A percentile compares a stretch with the other conserved stretches of the same genome.
phyloP scores from a whole-genome alignment of 1,140 invertebrate genomes.

The Calycopis cecrops region DNA sequence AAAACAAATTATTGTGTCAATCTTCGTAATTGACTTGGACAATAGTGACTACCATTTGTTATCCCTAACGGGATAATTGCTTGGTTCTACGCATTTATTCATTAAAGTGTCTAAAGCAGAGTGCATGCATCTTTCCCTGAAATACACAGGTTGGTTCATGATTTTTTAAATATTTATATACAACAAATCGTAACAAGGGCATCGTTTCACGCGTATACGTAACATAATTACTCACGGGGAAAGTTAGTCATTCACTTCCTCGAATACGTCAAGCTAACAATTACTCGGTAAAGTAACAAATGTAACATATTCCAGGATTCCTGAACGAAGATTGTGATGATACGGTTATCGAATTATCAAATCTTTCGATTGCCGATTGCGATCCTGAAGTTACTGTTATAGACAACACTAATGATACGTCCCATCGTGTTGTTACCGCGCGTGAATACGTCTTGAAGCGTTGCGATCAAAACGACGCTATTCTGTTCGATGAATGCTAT shows the following conservation, averaged over 20 bases:
- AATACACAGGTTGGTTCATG: constrained; percentile 65
- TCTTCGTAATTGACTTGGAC: constrained; percentile 43
- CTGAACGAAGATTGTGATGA: constrained; percentile 73
- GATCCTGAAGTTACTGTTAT: constrained; percentile 54
- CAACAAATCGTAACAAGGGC: constrained; percentile 5
- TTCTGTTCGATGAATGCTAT: constrained; percentile 79
- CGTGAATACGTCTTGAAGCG: constrained; percentile 77
- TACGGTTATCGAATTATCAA: constrained; percentile 70
- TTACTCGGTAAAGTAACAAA: constrained; percentile 9
- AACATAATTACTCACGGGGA: constrained; percentile 61
- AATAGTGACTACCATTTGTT: constrained; percentile 63
- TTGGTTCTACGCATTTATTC: constrained; percentile 69
- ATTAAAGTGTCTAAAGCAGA: constrained; percentile 68
- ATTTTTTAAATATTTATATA: constrained; percentile 8
- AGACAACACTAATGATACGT: constrained; percentile 55
- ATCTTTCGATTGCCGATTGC: constrained; percentile 65
- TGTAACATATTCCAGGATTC: constrained; percentile 58
- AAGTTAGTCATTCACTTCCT: constrained; percentile 65
- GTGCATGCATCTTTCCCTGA: constrained; percentile 75
- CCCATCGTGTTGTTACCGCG: constrained; percentile 51
- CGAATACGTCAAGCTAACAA: constrained; percentile 31
- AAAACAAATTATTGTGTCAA: constrained; percentile 46
- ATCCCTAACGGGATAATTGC: constrained; percentile 74
- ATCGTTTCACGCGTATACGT: constrained; percentile 36
- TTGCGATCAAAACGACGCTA: constrained; percentile 78